phyloP scores from a whole-genome alignment of 2,797 vertebrate species.

The Mormyrus proboscirostris region DNA sequence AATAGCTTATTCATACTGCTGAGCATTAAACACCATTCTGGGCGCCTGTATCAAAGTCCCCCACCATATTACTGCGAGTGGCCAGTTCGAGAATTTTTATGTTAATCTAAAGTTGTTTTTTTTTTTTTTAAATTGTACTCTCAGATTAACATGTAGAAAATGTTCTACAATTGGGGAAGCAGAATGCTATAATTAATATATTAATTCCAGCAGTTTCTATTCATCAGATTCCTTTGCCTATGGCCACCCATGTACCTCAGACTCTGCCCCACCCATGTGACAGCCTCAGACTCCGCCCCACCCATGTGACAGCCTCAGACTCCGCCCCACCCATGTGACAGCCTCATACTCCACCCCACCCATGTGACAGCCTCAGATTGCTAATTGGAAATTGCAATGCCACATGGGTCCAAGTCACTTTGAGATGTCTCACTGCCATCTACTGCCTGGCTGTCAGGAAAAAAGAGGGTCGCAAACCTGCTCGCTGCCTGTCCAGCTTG shows the following conservation, averaged over 20 bases:
- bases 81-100: not conserved
- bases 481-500: not conserved
- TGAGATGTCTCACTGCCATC: not conserved
- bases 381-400: not conserved
- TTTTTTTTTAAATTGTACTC: not conserved
- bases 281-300: too few relatives aligned
- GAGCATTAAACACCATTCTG: not conserved
- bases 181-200: not conserved
- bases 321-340: too few relatives aligned
- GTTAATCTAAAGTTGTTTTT: not conserved
- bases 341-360: not conserved
- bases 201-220: slow-evolving; percentile 25
- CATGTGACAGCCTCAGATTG: not conserved
- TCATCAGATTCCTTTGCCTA: slow-evolving; percentile 14
- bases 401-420: not conserved
- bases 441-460: not conserved
- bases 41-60: not conserved
- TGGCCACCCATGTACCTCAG: not conserved
- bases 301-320: not conserved
- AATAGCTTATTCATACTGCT: not conserved
- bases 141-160: not conserved
- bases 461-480: not conserved
- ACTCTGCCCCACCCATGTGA: slow-evolving; percentile 1
- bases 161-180: not conserved
- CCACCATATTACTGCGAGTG: not conserved